Percentiles rank a stretch among this genome's conserved stretches.
phyloP scores from a whole-genome alignment of 2,797 vertebrate genomes.

The Takifugu ocellatus region DNA sequence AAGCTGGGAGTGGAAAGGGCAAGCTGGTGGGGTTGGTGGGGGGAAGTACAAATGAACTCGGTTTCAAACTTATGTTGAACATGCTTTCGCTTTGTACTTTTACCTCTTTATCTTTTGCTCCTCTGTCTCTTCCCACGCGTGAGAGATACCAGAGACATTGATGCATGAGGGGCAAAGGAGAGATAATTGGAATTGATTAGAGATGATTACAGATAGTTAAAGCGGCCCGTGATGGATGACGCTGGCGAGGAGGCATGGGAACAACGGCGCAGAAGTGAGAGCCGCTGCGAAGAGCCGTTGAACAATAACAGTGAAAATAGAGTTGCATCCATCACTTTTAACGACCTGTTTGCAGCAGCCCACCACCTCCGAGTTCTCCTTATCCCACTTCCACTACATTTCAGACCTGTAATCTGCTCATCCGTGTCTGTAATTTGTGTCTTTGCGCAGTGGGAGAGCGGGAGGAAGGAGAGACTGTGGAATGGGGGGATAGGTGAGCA shows the following conservation, averaged over 20 bases:
- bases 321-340: slow-evolving; percentile 74
- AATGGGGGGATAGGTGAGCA: slow-evolving; percentile 55
- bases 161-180: slow-evolving; percentile 51
- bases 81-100: slow-evolving; percentile 12
- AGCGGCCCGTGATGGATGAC: slow-evolving; percentile 64
- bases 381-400: slow-evolving; percentile 60
- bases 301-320: slow-evolving; percentile 74
- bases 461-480: slow-evolving; percentile 59
- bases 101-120: slow-evolving; percentile 1
- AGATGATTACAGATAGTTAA: slow-evolving; percentile 68
- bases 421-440: slow-evolving; percentile 76
- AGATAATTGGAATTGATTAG: slow-evolving; percentile 72
- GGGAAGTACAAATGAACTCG: not conserved
- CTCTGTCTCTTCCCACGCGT: slow-evolving; percentile 26
- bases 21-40: no score
- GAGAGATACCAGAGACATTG: slow-evolving; percentile 53
- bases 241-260: slow-evolving; percentile 37
- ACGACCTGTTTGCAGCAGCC: slow-evolving; percentile 64
- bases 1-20: not conserved
- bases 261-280: slow-evolving; percentile 37
- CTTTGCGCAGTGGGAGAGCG: slow-evolving; percentile 70
- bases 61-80: not conserved
- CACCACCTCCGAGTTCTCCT: slow-evolving; percentile 51
- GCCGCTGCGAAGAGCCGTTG: slow-evolving; percentile 36
- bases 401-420: slow-evolving; percentile 74